Conservation (phyloP, 1,140 invertebrate species). For the Acromyrmex charruanus region DNA sequence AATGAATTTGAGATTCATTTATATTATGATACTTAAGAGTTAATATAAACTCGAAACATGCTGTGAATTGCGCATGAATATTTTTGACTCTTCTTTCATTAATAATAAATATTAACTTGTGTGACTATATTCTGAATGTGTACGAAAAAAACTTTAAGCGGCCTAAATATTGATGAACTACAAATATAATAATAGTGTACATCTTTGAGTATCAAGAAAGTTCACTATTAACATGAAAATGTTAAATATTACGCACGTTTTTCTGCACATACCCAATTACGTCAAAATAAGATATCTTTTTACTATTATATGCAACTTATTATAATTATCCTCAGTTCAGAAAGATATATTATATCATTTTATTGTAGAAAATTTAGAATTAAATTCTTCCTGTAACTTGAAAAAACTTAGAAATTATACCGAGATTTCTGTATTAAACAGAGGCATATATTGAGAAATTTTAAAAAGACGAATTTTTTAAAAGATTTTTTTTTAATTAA, state of each 20-base stretch:
- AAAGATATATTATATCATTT: not conserved
- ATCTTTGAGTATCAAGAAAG: not conserved
- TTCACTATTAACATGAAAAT: constrained; percentile 5
- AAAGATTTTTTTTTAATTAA: not conserved
- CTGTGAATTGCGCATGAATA: not conserved
- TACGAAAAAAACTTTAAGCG: not conserved
- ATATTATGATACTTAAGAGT: not conserved
- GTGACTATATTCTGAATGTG: not conserved
- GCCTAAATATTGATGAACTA: constrained; percentile 26
- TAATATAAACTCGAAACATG: constrained; percentile 22
- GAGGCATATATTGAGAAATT: not conserved
- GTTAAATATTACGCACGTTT: not conserved
- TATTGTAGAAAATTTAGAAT: not conserved
- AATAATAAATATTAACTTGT: constrained; percentile 1
- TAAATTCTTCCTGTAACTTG: not conserved
- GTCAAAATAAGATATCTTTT: constrained; percentile 8
- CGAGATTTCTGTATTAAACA: constrained; percentile 3
- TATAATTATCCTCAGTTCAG: not conserved
- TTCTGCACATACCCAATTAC: not conserved
- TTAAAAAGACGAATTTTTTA: not conserved
- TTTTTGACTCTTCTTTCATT: constrained; percentile 6
- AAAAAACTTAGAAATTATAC: constrained; percentile 14
- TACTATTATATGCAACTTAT: not conserved
- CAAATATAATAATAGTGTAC: not conserved
- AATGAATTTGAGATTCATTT: not conserved